Percentiles rank a stretch among this genome's conserved stretches.
Conservation (phyloP, 92 coral and sea anemone species). For the Metridium senile region DNA sequence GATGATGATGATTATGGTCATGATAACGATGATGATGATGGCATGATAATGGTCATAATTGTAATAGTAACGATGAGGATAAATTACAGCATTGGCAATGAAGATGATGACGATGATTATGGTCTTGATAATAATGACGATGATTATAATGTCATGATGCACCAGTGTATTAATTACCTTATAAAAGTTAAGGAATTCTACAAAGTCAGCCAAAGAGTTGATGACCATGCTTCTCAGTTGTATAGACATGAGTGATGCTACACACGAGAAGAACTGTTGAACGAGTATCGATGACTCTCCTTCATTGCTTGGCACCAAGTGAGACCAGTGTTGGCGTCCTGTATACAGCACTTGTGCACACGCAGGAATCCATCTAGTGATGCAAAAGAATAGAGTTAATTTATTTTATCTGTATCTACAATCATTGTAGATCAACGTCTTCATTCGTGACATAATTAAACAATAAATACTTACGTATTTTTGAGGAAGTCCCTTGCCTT, state of each 20-base stretch:
- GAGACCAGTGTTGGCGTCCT: conserved; percentile 83
- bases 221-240: conserved; percentile 94
- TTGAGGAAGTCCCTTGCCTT: conserved; percentile 89
- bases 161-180: conserved; percentile 46
- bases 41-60: too few relatives aligned
- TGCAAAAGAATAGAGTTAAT: too few relatives aligned
- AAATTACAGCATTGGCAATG: too few relatives aligned
- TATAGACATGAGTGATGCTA: conserved; percentile 93
- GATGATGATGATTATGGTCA: too few relatives aligned
- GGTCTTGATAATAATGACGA: background rate
- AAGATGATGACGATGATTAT: background rate
- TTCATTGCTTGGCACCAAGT: conserved; percentile 83
- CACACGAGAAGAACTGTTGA: conserved; percentile 94
- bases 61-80: too few relatives aligned
- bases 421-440: too few relatives aligned
- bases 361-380: conserved; percentile 97
- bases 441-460: too few relatives aligned
- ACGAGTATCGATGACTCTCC: conserved; percentile 85
- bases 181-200: conserved; percentile 78
- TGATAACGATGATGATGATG: too few relatives aligned
- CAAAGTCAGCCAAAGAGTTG: conserved; percentile 90
- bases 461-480: conserved; percentile 96
- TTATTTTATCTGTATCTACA: too few relatives aligned
- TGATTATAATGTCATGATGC: background rate
- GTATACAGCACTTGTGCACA: conserved; percentile 87